Percentiles rank a stretch among this genome's conserved stretches.
Evolutionary conservation across 2,797 vertebrate species (phyloP).

Genomic region (Psittacula derbiana): DNA sequence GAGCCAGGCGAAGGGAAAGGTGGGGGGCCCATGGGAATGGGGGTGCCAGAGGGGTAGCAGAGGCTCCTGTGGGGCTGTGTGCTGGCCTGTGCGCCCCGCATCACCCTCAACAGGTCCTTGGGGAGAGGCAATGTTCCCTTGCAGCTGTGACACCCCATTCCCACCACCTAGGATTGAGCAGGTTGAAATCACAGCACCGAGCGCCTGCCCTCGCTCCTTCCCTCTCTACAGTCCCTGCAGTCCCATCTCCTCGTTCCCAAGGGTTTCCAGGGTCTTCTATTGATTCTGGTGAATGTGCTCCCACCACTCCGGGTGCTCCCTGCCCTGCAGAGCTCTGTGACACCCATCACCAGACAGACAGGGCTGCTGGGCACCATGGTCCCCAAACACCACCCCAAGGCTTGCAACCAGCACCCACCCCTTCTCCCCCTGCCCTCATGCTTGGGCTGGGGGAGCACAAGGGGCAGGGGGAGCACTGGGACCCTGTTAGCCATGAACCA

Average conservation of each 20-base stretch:
- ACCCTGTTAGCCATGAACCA: background rate
- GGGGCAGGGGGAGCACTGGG: background rate
- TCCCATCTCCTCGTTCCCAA: background rate
- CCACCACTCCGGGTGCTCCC: fast-evolving
- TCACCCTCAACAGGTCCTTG: background rate
- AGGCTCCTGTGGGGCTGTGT: fast-evolving
- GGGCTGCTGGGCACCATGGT: fast-evolving
- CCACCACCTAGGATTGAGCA: background rate
- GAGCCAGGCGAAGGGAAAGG: background rate
- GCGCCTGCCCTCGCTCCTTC: background rate
- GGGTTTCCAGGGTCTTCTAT: background rate
- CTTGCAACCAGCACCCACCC: background rate
- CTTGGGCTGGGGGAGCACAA: background rate
- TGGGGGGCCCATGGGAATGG: fast-evolving
- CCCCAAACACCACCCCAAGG: background rate
- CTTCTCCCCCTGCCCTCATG: background rate
- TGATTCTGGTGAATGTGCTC: fast-evolving
- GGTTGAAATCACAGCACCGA: background rate
- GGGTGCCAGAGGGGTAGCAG: background rate
- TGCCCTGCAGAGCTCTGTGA: background rate
- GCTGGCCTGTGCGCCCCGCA: background rate
- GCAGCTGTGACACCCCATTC: background rate
- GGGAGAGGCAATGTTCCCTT: background rate
- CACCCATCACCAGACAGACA: fast-evolving
- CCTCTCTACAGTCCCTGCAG: background rate